Base-by-base conservation (phyloP, 2,888 invertebrate genomes). In the Dicyrtoma fusca region DNA sequence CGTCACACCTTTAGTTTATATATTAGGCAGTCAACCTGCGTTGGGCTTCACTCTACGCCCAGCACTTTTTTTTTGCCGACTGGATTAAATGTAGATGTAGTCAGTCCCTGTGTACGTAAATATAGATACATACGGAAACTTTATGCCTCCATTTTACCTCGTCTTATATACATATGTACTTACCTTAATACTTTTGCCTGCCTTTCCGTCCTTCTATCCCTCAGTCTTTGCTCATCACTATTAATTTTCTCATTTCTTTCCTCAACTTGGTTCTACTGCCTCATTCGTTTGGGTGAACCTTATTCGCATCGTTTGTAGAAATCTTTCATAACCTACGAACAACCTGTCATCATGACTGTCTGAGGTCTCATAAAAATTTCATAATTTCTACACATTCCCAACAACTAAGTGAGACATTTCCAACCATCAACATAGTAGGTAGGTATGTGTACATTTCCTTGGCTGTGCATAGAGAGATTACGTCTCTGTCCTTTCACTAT, bases 251-350 rank as follows among this genome's bases (percentile, higher is more conserved):
- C 74, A 71, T 69, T 65, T 66, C 64, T 66, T 26, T 42, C 59
- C 64, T 64, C 75, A 75, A 66, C 73, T 75, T 70, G 72, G 57
- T 53, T 75, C 73, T 75, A 75, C 73, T 72, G 68, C 72, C 72
- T 66, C 66, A 72, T 64, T 65, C 61, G 34, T 57, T 53, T 42
- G 44, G 68, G 64, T 73, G 73, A 71, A 69, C 72, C 59, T 63
- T 75, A 71, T 68, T 71, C 66, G 53, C 66, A 66, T 66, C 53
- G n/a, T 53, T 57, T 71, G 26, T 61, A 47, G 61, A 42, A 59
- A 59, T 61, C 49, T 69, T 69, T 45, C 55, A 23, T 34, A 59
- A 69, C 64, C 61, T 55, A 23, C 45, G 17, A 62, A 47, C 66
- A 53, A 66, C 66, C 66, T 66, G 55, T 51, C 53, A 53, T 66